phyloP scores from a whole-genome alignment of 2,113 vertebrate species.

The Corythaixoides concolor region DNA sequence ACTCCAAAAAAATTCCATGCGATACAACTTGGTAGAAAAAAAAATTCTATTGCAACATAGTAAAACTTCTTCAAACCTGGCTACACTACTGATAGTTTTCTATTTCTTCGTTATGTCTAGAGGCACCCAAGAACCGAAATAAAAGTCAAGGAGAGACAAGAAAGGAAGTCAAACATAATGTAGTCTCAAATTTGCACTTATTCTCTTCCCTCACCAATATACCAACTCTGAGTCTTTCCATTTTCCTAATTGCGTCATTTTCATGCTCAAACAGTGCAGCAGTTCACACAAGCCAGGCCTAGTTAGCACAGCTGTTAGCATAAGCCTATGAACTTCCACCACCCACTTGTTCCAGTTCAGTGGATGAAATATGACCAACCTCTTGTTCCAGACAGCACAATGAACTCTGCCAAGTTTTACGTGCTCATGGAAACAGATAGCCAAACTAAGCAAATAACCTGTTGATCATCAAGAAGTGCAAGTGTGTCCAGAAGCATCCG shows the following conservation, averaged over 20 bases:
- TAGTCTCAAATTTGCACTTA: fast-evolving
- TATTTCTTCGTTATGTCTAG: not conserved
- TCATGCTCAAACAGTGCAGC: not conserved
- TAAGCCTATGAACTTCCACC: not conserved
- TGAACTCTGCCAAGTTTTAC: fast-evolving
- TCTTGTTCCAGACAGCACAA: not conserved
- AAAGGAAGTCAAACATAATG: not conserved
- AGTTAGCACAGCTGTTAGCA: not conserved
- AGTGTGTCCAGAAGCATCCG: fast-evolving
- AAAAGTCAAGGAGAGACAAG: not conserved
- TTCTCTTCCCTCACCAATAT: not conserved
- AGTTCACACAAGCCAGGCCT: not conserved
- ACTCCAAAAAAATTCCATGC: not conserved
- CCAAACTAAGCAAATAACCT: fast-evolving
- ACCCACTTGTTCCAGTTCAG: not conserved
- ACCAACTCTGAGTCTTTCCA: fast-evolving
- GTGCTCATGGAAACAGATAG: not conserved
- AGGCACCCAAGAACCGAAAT: not conserved
- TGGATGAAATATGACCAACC: fast-evolving
- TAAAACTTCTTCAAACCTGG: not conserved
- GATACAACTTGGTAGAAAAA: not conserved
- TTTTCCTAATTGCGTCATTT: too few relatives aligned
- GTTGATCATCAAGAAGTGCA: fast-evolving
- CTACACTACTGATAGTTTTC: not conserved
- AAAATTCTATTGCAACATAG: not conserved